phyloP scores from a whole-genome alignment of 2,113 vertebrate species.

The Serilophus lunatus region DNA sequence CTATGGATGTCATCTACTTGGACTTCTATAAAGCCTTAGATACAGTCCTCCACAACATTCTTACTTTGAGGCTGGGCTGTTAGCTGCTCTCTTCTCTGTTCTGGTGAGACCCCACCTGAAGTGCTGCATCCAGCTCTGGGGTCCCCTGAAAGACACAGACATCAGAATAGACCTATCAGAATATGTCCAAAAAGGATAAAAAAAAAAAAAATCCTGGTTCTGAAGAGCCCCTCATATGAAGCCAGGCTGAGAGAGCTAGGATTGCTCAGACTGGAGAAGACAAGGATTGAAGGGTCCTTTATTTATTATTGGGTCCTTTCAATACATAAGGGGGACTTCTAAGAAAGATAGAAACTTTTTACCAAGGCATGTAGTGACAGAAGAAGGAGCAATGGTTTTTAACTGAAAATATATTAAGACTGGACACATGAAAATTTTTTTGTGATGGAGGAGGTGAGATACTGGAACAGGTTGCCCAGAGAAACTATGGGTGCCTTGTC shows the following conservation, averaged over 20 bases:
- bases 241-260: not conserved
- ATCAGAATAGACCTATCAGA: not conserved
- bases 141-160: not conserved
- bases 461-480: not conserved
- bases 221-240: not conserved
- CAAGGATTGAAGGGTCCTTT: not conserved
- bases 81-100: not conserved
- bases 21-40: not conserved
- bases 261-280: not conserved
- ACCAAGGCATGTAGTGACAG: not conserved
- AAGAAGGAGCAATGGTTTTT: not conserved
- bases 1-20: not conserved
- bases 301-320: not conserved
- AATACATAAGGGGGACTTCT: not conserved
- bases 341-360: not conserved
- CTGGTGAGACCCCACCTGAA: not conserved
- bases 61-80: not conserved
- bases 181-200: fast-evolving
- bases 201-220: not conserved
- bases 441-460: not conserved
- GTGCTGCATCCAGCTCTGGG: not conserved
- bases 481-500: not conserved
- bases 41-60: not conserved
- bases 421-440: not conserved
- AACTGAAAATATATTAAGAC: not conserved